phyloP scores from a whole-genome alignment of 2,797 vertebrate species.

The Bufotes viridis region DNA sequence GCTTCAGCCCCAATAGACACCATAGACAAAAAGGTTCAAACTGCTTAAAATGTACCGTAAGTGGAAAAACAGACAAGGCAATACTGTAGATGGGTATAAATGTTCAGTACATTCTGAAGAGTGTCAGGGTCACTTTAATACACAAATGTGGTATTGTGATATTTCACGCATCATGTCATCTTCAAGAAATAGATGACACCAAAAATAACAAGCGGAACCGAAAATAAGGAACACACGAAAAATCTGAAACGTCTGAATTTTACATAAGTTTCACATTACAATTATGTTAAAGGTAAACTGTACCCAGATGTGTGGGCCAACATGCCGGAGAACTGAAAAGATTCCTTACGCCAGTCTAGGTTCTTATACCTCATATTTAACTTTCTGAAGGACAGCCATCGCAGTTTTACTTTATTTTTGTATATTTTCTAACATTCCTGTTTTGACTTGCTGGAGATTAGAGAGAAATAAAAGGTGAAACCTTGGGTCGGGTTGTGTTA shows the following conservation, averaged over 20 bases:
- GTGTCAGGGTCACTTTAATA: background rate
- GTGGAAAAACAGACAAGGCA: background rate
- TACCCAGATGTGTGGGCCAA: background rate
- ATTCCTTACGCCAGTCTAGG: background rate
- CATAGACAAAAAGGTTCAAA: background rate
- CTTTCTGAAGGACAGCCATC: background rate
- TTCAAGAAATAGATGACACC: slow-evolving; percentile 7
- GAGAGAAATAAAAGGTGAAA: too few species aligned
- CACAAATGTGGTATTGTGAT: background rate
- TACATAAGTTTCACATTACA: background rate
- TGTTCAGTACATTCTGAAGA: background rate
- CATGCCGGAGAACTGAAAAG: background rate
- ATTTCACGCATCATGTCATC: slow-evolving; percentile 20
- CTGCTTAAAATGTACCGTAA: too few species aligned
- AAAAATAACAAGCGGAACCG: slow-evolving; percentile 42
- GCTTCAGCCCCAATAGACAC: background rate
- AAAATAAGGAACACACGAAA: slow-evolving; percentile 25
- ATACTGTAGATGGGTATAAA: background rate
- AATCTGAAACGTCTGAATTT: background rate
- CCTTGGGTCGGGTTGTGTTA: too few species aligned
- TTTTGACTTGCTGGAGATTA: too few species aligned
- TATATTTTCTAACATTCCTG: too few species aligned
- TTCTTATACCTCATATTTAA: background rate
- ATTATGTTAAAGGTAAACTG: background rate
- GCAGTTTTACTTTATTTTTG: background rate